Conservation (phyloP, 2,797 vertebrate species). For the Spheniscus humboldti region DNA sequence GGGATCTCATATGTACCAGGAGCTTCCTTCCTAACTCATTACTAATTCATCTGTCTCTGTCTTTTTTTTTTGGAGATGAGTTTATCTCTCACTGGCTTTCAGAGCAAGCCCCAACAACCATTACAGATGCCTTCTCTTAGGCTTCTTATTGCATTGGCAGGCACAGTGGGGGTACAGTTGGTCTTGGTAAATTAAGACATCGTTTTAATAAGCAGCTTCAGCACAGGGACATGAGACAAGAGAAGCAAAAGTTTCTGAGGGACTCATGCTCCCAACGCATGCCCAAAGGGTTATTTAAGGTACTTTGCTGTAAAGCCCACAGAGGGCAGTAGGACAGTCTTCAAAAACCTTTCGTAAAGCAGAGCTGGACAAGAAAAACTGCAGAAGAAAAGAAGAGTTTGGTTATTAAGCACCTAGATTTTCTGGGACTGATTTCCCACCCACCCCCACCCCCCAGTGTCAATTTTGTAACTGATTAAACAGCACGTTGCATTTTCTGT, state of each 20-base stretch:
- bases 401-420: background rate
- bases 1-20: background rate
- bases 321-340: background rate
- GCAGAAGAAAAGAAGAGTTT: background rate
- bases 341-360: background rate
- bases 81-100: background rate
- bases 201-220: background rate
- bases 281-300: background rate
- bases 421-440: background rate
- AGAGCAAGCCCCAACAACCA: background rate
- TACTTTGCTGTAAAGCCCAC: background rate
- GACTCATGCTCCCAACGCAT: background rate
- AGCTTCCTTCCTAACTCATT: background rate
- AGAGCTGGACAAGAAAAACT: background rate
- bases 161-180: background rate
- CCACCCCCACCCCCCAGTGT: background rate
- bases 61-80: background rate
- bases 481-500: rapidly evolving
- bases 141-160: background rate
- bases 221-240: background rate
- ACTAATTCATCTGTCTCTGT: background rate
- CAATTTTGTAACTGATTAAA: background rate
- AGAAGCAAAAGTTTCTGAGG: background rate
- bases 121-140: background rate
- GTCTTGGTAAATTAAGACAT: background rate